Percentiles rank a stretch among this genome's conserved stretches.
Evolutionary conservation across 2,113 vertebrate species (phyloP).

Genomic region (Crypturellus undulatus): DNA sequence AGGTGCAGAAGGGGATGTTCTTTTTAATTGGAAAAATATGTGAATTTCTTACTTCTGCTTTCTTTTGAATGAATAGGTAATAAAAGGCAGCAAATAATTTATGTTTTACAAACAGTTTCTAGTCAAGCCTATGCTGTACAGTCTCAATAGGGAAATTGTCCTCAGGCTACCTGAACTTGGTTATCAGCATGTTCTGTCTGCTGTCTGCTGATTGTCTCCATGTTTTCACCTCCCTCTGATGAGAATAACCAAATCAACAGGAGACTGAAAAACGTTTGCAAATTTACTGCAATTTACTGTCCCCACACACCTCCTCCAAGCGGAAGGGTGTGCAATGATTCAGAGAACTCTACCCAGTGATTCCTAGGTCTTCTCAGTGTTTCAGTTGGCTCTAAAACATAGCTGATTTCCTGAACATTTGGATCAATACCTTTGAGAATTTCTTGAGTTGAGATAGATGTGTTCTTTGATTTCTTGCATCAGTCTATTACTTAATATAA

Average conservation of each 20-base stretch:
- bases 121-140: background rate
- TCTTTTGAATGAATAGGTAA: background rate
- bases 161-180: background rate
- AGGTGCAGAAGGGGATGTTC: background rate
- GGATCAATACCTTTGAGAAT: background rate
- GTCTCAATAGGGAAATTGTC: background rate
- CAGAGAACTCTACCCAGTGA: background rate
- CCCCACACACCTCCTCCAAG: background rate
- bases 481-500: background rate
- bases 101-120: background rate
- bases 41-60: background rate
- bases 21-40: background rate
- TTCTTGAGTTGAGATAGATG: rapidly evolving
- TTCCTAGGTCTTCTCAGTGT: background rate
- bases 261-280: background rate
- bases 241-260: background rate
- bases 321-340: background rate
- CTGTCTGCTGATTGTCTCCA: background rate
- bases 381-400: background rate
- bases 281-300: background rate
- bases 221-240: background rate
- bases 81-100: background rate
- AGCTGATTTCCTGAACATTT: background rate
- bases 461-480: background rate
- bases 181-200: background rate